Percentiles rank a stretch among this genome's conserved stretches.
Conservation (phyloP, 2,888 invertebrate species). For the Autographa gamma region DNA sequence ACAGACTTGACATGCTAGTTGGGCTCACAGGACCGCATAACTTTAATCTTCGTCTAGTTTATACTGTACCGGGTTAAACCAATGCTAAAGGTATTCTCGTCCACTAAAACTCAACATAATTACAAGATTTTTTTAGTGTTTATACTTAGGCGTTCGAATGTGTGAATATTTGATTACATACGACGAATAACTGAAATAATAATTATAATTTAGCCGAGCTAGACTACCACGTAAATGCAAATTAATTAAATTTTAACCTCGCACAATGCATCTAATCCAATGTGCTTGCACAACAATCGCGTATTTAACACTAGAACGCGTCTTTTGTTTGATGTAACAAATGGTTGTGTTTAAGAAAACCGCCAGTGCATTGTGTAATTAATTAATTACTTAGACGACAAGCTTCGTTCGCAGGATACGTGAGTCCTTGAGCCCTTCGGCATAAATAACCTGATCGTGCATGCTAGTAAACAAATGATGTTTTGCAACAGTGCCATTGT, state of each 20-base stretch:
- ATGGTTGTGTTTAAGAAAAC: constrained; percentile 48
- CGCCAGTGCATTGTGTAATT: constrained; percentile 51
- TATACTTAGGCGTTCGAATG: constrained; percentile 11
- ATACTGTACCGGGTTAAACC: constrained; percentile 32
- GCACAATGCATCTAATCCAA: constrained; percentile 65
- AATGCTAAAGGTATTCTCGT: constrained; percentile 6
- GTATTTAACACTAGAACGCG: constrained; percentile 61
- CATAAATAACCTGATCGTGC: constrained; percentile 75
- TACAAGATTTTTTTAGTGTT: not conserved
- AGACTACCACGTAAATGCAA: constrained; percentile 64
- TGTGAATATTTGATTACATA: constrained; percentile 23
- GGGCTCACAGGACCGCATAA: constrained; percentile 53
- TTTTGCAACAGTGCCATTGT: constrained; percentile 77
- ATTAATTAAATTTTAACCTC: constrained; percentile 70
- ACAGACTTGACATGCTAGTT: constrained; percentile 53
- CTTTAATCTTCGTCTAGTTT: constrained; percentile 47
- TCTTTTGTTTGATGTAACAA: constrained; percentile 64
- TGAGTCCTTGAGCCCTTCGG: constrained; percentile 69
- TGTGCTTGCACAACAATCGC: constrained; percentile 65
- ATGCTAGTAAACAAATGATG: constrained; percentile 61
- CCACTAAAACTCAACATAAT: not conserved
- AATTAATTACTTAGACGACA: constrained; percentile 57
- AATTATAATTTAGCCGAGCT: constrained; percentile 52
- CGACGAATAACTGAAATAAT: constrained; percentile 36
- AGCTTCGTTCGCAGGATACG: constrained; percentile 55